phyloP scores from a whole-genome alignment of 2,113 vertebrate species.

The Corythaixoides concolor region DNA sequence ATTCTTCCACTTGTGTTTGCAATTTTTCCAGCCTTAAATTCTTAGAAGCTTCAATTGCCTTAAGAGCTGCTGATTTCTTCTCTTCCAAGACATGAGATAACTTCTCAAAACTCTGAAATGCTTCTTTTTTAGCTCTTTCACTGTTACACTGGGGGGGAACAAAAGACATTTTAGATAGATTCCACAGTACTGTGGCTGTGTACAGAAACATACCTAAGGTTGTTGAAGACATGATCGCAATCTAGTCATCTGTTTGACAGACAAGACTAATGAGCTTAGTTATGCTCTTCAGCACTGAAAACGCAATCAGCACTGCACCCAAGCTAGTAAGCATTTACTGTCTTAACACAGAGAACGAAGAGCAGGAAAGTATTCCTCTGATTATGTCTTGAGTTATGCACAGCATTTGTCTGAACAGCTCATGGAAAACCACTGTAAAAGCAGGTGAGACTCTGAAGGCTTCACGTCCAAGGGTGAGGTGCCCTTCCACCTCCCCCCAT shows the following conservation, averaged over 20 bases:
- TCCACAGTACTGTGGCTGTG: neutral
- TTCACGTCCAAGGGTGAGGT: neutral
- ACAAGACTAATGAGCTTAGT: neutral
- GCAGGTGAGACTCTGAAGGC: neutral
- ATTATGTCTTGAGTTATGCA: neutral
- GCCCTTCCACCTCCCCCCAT: neutral
- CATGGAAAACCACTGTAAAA: neutral
- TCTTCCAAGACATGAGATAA: slow-evolving; percentile 88
- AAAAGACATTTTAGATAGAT: neutral
- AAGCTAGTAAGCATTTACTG: neutral
- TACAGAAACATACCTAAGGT: neutral
- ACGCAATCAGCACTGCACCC: neutral
- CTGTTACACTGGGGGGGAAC: slow-evolving; percentile 84
- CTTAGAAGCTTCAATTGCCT: slow-evolving; percentile 85
- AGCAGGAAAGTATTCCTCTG: neutral
- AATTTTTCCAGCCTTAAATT: slow-evolving; percentile 84
- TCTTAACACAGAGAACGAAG: neutral
- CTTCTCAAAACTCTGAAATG: slow-evolving; percentile 86
- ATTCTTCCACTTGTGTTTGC: slow-evolving; percentile 89
- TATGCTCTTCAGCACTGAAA: neutral
- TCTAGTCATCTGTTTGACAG: neutral
- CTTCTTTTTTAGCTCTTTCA: slow-evolving; percentile 84
- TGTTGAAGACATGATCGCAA: neutral
- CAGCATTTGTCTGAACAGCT: neutral
- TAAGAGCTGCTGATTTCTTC: slow-evolving; percentile 84